Base-by-base conservation (phyloP, 2,888 invertebrate species). In the Ormia ochracea region DNA sequence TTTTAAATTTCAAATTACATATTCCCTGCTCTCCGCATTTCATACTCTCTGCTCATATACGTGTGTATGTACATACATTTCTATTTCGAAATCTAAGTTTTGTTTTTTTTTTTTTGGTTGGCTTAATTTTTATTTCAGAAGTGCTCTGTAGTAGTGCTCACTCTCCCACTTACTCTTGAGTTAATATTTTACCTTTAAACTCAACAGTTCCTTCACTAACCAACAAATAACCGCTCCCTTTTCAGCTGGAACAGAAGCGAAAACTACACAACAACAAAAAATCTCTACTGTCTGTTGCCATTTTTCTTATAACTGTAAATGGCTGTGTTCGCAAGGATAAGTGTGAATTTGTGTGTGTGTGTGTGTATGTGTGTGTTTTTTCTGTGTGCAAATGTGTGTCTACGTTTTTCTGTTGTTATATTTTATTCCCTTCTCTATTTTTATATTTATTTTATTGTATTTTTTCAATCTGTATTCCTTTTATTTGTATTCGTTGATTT, bases 191-290 rank as follows among this genome's bases (percentile, higher is more conserved):
- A 48, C 45, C 50, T 72, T 66, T 43, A 68, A 63, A 68, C 80
- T 80, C 76, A 80, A 80, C 76, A 80, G 80, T 76, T 68, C 68
- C 28, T 73, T 68, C 45, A 72, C 43, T n/a, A 61, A 38, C 66
- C 63, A 72, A 72, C 61, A 76, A 76, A 79, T 72, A 81, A 81
- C 81, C 81, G 81, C 82, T 82, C 82, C 82, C 79, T 68, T 78
- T 80, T 78, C 56, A 54, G 33, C 36, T 56, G 17, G 41, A 31
- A 52, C 52, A 72, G 52, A 61, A 72, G 43, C 43, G 14, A 31
- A 14, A n/a, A 38, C 61, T 17, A 23, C 59, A 70, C 58, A 52
- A 28, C 5, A 63, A 26, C 69, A 75, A 66, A 80, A 80, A 80
- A 72, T 80, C 80, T 80, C 68, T 56, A 73, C 76, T 80, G 80